phyloP scores from a whole-genome alignment of 2,797 vertebrate genomes.

The Discoglossus pictus region DNA sequence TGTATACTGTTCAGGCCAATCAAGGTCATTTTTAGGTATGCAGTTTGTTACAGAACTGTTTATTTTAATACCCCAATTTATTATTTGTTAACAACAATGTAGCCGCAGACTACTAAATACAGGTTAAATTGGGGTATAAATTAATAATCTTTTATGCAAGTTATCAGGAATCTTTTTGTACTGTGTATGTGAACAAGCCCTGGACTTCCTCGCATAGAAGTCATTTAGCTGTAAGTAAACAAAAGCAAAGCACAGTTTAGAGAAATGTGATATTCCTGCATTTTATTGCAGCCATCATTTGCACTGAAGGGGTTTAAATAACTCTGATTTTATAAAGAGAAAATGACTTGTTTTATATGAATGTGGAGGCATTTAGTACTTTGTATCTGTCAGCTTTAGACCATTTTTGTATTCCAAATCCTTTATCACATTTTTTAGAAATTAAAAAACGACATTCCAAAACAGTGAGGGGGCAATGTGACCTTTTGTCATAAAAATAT shows the following conservation, averaged over 20 bases:
- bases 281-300: constrained; percentile 12
- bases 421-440: too few relatives aligned
- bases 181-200: not conserved
- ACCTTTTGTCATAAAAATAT: not conserved
- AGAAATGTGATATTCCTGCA: not conserved
- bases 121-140: too few relatives aligned
- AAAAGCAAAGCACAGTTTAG: not conserved
- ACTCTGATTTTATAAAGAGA: constrained; percentile 3
- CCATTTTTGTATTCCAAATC: not conserved
- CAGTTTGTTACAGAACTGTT: constrained; percentile 28
- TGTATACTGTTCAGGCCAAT: not conserved
- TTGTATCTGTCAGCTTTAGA: not conserved
- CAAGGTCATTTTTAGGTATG: too few relatives aligned
- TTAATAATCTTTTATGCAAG: too few relatives aligned
- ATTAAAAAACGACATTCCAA: constrained; percentile 3
- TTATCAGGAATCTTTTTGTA: not conserved
- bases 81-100: too few relatives aligned
- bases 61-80: constrained; percentile 7
- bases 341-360: not conserved
- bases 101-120: too few relatives aligned
- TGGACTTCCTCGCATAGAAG: not conserved
- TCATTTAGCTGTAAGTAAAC: not conserved
- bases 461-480: not conserved
- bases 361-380: not conserved
- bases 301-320: constrained; percentile 22